Conservation (phyloP, 2,888 invertebrate species). For the Phalangium opilio region DNA sequence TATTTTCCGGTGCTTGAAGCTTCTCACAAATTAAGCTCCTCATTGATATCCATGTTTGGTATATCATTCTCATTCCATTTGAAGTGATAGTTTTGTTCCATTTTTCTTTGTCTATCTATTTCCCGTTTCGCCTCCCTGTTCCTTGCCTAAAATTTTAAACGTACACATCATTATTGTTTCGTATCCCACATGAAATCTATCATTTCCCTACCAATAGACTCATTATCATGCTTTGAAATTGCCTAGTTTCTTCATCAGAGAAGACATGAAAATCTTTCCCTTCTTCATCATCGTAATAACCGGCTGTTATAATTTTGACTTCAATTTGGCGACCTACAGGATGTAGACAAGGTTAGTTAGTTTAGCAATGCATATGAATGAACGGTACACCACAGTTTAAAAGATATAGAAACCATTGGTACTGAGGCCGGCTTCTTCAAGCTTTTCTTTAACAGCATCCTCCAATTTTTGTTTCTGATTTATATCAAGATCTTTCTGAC, state of each 20-base stretch:
- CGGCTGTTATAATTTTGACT: conserved; percentile 28
- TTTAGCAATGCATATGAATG: background rate
- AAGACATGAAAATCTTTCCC: conserved; percentile 24
- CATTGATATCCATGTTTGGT: conserved; percentile 27
- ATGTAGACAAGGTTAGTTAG: conserved; percentile 1
- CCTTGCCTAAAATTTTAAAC: conserved; percentile 18
- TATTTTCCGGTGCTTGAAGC: no score
- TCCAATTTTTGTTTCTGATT: conserved; percentile 25
- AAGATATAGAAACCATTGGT: conserved; percentile 24
- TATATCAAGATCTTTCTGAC: conserved; percentile 9
- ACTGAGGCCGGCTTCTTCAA: conserved; percentile 27
- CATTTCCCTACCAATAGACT: conserved; percentile 25
- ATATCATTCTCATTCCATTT: conserved; percentile 26
- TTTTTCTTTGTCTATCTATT: conserved; percentile 21
- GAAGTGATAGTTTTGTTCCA: conserved; percentile 23
- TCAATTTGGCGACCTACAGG: conserved; percentile 26
- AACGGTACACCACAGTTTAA: background rate
- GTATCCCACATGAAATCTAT: background rate
- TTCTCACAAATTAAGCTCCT: background rate
- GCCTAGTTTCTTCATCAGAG: conserved; percentile 27
- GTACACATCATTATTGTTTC: background rate
- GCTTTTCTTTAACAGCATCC: conserved; percentile 24
- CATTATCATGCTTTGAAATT: conserved; percentile 29
- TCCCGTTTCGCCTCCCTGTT: conserved; percentile 22
- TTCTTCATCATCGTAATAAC: conserved; percentile 25